A percentile compares a stretch with the other conserved stretches of the same genome.
phyloP scores from a whole-genome alignment of 2,113 vertebrate genomes.

The Chaetodon trifascialis region DNA sequence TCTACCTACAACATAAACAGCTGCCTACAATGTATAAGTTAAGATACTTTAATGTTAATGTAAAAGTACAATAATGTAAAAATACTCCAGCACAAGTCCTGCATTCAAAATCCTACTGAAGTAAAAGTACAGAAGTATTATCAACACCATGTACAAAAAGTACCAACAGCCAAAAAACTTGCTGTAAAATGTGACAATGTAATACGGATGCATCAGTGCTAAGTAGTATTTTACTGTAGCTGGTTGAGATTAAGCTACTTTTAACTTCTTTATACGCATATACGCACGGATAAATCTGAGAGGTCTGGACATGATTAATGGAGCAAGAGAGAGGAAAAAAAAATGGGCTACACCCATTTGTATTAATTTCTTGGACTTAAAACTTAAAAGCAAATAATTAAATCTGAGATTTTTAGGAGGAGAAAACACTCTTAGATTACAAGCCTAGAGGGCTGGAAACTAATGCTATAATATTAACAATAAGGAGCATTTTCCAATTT shows the following conservation, averaged over 20 bases:
- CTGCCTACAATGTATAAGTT: too few species aligned
- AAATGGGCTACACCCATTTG: neutral
- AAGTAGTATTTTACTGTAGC: neutral
- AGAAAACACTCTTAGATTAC: neutral
- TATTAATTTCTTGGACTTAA: too few species aligned
- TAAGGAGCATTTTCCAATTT: neutral
- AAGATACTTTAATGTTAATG: too few species aligned
- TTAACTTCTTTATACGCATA: too few species aligned
- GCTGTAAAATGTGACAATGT: neutral
- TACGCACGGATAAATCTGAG: neutral
- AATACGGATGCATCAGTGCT: too few species aligned
- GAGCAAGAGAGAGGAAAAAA: neutral
- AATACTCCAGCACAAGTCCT: too few species aligned
- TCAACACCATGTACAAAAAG: neutral
- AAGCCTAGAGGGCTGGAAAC: neutral
- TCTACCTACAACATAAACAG: too few species aligned
- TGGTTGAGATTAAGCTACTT: neutral
- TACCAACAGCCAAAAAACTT: neutral
- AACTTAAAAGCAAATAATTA: too few species aligned
- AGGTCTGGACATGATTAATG: neutral
- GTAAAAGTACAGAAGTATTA: too few species aligned
- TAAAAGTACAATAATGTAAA: too few species aligned
- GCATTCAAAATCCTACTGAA: too few species aligned
- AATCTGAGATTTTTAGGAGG: neutral
- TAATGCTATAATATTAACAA: neutral